Evolutionary conservation across 2,113 vertebrate species (phyloP).

Genomic region (Epinephelus cyanopodus): DNA sequence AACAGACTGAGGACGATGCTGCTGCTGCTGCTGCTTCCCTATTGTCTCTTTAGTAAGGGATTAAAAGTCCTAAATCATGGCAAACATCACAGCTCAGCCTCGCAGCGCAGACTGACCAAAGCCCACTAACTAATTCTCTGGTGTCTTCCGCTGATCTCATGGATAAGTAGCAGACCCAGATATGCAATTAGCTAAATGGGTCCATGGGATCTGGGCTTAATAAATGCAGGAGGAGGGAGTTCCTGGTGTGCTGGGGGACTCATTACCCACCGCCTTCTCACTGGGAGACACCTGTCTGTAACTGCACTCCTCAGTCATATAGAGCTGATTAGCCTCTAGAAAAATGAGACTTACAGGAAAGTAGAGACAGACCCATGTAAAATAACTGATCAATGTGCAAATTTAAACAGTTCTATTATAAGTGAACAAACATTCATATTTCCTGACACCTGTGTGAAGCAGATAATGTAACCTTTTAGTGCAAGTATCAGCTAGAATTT

Average conservation of each 20-base stretch:
- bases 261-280: constrained; percentile 21
- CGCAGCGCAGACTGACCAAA: constrained; percentile 25
- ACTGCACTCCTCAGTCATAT: constrained; percentile 29
- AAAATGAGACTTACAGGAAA: not conserved
- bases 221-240: constrained; percentile 28
- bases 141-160: constrained; percentile 33
- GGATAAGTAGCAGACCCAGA: constrained; percentile 50
- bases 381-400: not conserved
- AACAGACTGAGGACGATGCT: not conserved
- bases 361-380: not conserved
- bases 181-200: constrained; percentile 76
- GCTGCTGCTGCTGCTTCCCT: not conserved
- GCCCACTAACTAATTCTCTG: constrained; percentile 50
- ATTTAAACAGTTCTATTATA: not conserved
- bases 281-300: constrained; percentile 30
- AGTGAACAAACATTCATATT: not conserved
- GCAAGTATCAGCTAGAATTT: not conserved
- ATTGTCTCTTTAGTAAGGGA: not conserved
- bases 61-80: constrained; percentile 38
- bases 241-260: constrained; percentile 7
- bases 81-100: constrained; percentile 42
- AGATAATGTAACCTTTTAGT: constrained; percentile 2
- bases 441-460: not conserved
- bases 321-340: constrained; percentile 11
- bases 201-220: constrained; percentile 57